A percentile compares a stretch with the other conserved stretches of the same genome.
These are phyloP conservation scores for Agrenia bidenticulata DNA, from an alignment of 2,888 invertebrate genomes.

Conservation along the genomic window DNA sequence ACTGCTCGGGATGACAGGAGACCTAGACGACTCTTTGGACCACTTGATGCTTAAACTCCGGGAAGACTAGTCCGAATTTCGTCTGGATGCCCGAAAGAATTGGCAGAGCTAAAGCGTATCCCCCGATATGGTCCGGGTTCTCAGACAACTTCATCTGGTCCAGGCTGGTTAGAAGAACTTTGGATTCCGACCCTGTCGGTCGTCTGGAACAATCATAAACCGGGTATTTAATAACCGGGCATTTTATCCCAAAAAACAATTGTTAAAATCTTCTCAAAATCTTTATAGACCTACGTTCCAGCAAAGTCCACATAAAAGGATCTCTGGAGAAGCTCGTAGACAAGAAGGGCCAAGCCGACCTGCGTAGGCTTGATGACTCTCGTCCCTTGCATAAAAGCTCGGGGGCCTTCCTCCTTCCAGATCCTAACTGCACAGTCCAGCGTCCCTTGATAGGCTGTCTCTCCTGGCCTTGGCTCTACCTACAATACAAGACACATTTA, in stretches of 20 bases:
- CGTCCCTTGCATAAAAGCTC: constrained; percentile 65
- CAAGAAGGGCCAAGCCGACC: constrained; percentile 64
- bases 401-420: constrained; percentile 60
- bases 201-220: constrained; percentile 54
- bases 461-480: constrained; percentile 61
- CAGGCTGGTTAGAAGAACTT: constrained; percentile 53
- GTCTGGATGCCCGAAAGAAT: constrained; percentile 64
- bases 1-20: too few relatives aligned
- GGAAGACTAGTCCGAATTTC: constrained; percentile 64
- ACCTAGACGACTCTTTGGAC: too few relatives aligned
- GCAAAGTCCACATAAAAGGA: constrained; percentile 64
- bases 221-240: neutral
- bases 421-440: constrained; percentile 61
- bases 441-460: constrained; percentile 63
- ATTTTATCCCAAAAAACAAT: neutral
- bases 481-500: constrained; percentile 53
- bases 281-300: constrained; percentile 57
- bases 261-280: neutral
- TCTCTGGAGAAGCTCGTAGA: constrained; percentile 64
- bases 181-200: constrained; percentile 59
- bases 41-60: constrained; percentile 51
- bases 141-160: constrained; percentile 55
- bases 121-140: constrained; percentile 65
- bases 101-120: constrained; percentile 61
- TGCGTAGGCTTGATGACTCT: constrained; percentile 60